phyloP scores from a whole-genome alignment of 2,888 invertebrate genomes.

The Macropis europaea region DNA sequence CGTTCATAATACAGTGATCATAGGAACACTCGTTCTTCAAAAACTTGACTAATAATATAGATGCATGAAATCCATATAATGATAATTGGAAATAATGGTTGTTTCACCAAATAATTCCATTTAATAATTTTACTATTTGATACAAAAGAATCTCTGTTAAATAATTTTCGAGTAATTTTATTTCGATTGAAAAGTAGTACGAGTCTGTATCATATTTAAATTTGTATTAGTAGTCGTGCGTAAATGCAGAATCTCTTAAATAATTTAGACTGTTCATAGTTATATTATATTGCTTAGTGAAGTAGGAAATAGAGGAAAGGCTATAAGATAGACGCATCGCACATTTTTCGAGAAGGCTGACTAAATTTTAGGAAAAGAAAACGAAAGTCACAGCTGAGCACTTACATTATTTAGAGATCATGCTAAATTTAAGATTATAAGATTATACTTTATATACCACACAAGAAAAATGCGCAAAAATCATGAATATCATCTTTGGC shows the following conservation, averaged over 20 bases:
- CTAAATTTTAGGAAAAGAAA: slow-evolving; percentile 4
- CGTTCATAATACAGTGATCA: no score
- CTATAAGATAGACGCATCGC: neutral
- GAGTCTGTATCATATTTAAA: neutral
- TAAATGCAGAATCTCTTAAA: no score
- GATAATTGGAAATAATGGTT: neutral
- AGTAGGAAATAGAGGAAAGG: neutral
- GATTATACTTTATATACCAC: neutral
- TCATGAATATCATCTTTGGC: neutral
- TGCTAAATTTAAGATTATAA: slow-evolving; percentile 9
- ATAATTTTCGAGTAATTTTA: neutral
- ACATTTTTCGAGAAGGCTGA: neutral
- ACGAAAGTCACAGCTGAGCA: slow-evolving; percentile 31
- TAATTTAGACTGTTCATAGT: neutral
- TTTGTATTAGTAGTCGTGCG: neutral
- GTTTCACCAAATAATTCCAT: neutral
- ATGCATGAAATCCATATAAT: no score
- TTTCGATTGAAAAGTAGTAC: neutral
- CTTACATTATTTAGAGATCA: slow-evolving; percentile 27
- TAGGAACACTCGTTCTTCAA: no score
- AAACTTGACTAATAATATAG: no score
- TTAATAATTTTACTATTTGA: neutral
- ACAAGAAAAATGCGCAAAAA: neutral
- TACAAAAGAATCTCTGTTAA: neutral
- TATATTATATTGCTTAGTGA: neutral